Evolutionary conservation across 2,113 vertebrate genomes (phyloP).

Genomic region (Eclectus roratus): DNA sequence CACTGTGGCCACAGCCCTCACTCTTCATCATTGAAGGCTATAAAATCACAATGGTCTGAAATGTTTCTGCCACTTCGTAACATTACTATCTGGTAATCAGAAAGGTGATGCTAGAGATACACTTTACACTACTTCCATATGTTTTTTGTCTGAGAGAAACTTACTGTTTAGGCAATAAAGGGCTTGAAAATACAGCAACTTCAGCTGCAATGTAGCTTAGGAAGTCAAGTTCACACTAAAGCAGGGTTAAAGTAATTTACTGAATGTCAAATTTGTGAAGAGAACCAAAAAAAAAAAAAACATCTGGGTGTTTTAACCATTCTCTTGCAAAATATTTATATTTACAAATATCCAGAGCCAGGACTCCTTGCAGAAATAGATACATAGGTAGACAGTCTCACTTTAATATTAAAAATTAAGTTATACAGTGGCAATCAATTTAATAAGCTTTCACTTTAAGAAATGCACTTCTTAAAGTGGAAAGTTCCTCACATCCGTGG

Average conservation of each 20-base stretch:
- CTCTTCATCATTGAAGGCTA: background rate
- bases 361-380: background rate
- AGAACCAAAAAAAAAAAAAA: background rate
- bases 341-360: background rate
- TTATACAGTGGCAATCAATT: background rate
- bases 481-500: background rate
- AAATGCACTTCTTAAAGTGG: background rate
- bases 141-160: background rate
- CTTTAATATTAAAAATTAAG: background rate
- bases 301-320: background rate
- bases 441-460: background rate
- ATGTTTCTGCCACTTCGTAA: background rate
- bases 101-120: background rate
- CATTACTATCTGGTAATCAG: background rate
- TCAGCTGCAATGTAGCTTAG: background rate
- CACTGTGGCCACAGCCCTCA: background rate
- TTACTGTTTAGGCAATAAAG: background rate
- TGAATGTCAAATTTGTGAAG: background rate
- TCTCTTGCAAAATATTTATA: background rate
- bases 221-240: background rate
- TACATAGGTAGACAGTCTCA: background rate
- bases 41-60: background rate
- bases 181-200: background rate
- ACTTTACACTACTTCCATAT: background rate
- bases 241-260: background rate